A percentile compares a stretch with the other conserved stretches of the same genome.
Conservation (phyloP, 2,113 vertebrate species). For the Murina feae region DNA sequence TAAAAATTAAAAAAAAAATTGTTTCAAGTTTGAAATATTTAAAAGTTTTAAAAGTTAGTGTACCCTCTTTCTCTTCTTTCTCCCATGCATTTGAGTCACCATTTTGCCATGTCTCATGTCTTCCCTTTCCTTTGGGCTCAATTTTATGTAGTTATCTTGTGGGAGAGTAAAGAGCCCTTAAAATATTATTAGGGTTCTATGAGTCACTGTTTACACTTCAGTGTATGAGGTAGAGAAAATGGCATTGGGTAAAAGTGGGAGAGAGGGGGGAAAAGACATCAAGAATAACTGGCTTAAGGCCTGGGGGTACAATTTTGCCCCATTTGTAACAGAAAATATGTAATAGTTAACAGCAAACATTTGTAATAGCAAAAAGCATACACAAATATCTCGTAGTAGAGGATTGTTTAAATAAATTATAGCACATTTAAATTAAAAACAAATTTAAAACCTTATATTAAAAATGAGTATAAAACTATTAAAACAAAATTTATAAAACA, state of each 20-base stretch:
- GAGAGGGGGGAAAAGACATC: background rate
- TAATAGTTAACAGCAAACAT: background rate
- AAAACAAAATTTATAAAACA: background rate
- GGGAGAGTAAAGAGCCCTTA: background rate
- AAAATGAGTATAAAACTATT: background rate
- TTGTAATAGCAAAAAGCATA: background rate
- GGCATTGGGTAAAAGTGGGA: background rate
- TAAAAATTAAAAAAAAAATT: background rate
- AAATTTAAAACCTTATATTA: background rate
- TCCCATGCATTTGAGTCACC: background rate
- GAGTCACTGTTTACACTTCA: background rate
- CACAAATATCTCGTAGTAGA: background rate
- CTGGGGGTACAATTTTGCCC: background rate
- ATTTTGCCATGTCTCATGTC: background rate
- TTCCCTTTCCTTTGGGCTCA: background rate
- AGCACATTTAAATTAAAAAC: background rate
- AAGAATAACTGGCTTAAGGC: background rate
- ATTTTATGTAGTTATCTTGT: background rate
- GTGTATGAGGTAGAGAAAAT: background rate
- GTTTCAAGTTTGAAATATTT: background rate
- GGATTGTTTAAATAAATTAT: background rate
- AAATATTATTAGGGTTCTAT: background rate
- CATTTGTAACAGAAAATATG: background rate
- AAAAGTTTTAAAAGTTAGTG: background rate
- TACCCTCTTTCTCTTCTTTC: background rate